A percentile compares a stretch with the other conserved stretches of the same genome.
phyloP scores from a whole-genome alignment of 2,113 vertebrate genomes.

The Megaceryle torquata region DNA sequence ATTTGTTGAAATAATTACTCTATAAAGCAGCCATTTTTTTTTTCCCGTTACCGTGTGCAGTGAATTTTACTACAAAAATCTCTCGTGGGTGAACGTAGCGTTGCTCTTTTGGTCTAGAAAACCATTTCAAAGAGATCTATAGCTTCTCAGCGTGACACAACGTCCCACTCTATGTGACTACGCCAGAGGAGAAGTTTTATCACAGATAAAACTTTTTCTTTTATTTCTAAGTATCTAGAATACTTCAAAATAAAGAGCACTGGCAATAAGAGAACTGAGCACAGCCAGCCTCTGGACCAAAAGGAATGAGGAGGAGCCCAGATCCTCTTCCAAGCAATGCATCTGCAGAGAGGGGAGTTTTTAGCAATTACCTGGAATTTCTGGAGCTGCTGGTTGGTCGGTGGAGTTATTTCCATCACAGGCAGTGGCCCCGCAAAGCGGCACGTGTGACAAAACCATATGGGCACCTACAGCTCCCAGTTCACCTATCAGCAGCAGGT shows the following conservation, averaged over 20 bases:
- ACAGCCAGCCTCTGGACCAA: not conserved
- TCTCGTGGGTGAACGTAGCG: not conserved
- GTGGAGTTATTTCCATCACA: not conserved
- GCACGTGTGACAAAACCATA: fast-evolving
- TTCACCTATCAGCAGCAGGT: fast-evolving
- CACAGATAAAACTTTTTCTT: not conserved
- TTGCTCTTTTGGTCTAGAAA: not conserved
- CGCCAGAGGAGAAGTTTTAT: not conserved
- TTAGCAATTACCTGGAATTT: not conserved
- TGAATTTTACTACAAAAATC: not conserved
- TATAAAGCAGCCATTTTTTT: not conserved
- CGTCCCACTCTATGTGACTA: not conserved
- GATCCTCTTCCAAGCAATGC: not conserved
- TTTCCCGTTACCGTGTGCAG: not conserved
- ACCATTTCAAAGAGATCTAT: not conserved
- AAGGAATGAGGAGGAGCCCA: not conserved
- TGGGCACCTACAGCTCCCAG: fast-evolving
- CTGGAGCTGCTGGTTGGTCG: not conserved
- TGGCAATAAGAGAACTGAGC: not conserved
- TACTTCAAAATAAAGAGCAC: too few species aligned
- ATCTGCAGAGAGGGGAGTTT: not conserved
- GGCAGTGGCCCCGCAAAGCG: not conserved
- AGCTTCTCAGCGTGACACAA: not conserved
- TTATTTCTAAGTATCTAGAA: not conserved
- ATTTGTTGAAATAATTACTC: not conserved